These are phyloP conservation scores for Saccostrea glomerata DNA, from an alignment of 1,140 invertebrate genomes.

Conservation along the genomic window DNA sequence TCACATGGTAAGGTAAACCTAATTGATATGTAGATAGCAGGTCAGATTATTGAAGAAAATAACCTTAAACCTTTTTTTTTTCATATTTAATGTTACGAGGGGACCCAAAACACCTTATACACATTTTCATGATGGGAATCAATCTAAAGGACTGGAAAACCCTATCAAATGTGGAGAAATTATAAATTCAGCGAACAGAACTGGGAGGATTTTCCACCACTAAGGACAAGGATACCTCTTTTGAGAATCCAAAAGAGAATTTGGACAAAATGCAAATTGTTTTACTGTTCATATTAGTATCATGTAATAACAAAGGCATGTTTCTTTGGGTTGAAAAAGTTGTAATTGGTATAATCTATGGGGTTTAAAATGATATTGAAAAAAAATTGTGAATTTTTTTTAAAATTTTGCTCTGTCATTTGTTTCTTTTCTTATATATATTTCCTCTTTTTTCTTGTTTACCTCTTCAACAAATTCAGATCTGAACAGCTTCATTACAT, in stretches of 20 bases:
- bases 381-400: neutral
- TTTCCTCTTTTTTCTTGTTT: neutral
- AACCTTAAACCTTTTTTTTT: slow-evolving; percentile 26
- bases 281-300: neutral
- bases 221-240: neutral
- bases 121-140: neutral
- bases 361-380: neutral
- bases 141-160: neutral
- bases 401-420: neutral
- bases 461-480: slow-evolving; percentile 24
- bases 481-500: slow-evolving; percentile 39
- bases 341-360: neutral
- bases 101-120: neutral
- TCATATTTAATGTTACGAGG: slow-evolving; percentile 3
- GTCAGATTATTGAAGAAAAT: slow-evolving; percentile 57
- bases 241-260: neutral
- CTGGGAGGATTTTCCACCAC: neutral
- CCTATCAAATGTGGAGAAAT: neutral
- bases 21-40: slow-evolving; percentile 54
- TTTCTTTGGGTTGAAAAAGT: neutral
- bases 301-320: neutral
- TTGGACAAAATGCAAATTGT: neutral
- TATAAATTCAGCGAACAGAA: neutral
- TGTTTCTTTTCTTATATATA: neutral
- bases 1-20: slow-evolving; percentile 47